Conservation (phyloP, 2,888 invertebrate genomes). For the Byasa hedistus region DNA sequence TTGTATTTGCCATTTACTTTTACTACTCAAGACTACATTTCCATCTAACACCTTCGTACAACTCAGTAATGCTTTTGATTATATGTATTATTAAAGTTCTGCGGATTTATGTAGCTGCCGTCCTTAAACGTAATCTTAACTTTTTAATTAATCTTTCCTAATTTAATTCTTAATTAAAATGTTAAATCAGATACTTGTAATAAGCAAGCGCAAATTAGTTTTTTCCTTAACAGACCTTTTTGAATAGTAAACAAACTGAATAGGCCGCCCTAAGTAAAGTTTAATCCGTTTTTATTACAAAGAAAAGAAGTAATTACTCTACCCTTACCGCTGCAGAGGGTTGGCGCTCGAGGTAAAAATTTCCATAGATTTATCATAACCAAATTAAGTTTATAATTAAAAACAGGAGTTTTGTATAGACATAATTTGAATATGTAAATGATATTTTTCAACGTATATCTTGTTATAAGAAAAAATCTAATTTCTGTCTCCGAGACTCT, state of each 20-base stretch:
- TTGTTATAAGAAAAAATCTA: constrained; percentile 43
- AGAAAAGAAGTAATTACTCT: constrained; percentile 80
- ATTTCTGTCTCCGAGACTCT: constrained; percentile 37
- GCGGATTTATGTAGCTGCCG: background rate
- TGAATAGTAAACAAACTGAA: constrained; percentile 79
- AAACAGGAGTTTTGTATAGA: constrained; percentile 79
- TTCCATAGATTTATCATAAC: constrained; percentile 81
- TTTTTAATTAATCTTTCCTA: constrained; percentile 34
- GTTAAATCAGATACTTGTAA: constrained; percentile 54
- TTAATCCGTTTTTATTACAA: constrained; percentile 81
- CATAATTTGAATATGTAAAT: constrained; percentile 78
- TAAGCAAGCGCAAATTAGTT: constrained; percentile 70
- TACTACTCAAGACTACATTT: constrained; percentile 49
- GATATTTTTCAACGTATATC: constrained; percentile 58
- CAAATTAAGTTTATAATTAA: constrained; percentile 81
- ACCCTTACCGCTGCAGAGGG: constrained; percentile 77
- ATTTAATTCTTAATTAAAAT: constrained; percentile 58
- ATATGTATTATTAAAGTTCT: background rate
- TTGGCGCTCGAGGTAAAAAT: constrained; percentile 75
- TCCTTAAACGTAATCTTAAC: constrained; percentile 18
- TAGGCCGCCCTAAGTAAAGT: constrained; percentile 78
- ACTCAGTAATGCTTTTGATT: background rate
- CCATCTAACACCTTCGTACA: constrained; percentile 24
- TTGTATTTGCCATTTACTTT: constrained; percentile 55
- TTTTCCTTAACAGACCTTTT: constrained; percentile 71